Evolutionary conservation across 2,888 invertebrate genomes (phyloP), one percentile per base, ranked within the genome.

Genomic region (Barypeithes pellucidus): DNA sequence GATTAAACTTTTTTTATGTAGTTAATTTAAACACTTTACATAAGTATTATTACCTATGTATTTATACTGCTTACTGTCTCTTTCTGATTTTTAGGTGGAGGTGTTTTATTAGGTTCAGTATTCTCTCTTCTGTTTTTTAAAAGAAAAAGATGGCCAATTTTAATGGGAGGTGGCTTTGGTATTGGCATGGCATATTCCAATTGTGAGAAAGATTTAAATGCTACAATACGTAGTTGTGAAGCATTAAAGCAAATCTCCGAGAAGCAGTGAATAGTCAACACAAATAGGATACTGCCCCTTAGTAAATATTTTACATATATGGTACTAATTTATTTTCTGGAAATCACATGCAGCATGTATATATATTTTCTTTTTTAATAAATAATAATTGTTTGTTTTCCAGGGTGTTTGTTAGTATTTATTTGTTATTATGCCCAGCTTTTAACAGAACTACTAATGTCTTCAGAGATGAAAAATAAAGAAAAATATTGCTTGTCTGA

Each of bases 181-280:
- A 87, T 97, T 80, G 98, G 98, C 61, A 91, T 95, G 88, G 96
- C 96, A 59, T 95, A 94, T 87, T 90, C 94, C 66, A 95, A 96
- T 86, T 97, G 96, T 86, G 93, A 96, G 87, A 88, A 90, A 82
- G 91, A 92, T 77, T 80, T 90, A 52, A 89, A 89, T 79, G 83
- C 84, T 29, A 83, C 85, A 61, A 60, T 79, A 63, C 74, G 74
- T 63, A 73, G 72, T 59, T 79, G 79, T 74, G 76, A 75, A 24
- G 41, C 68, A 12, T 43, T 52, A 39, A 57, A 29, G 43, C 16
- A 45, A 57, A 24, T n/a, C 1, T 24, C 66, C 11, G 50, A 59
- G 22, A 67, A 67, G 67, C 36, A 62, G 52, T 62, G 67, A 67
- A 68, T 60, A 72, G 60, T 22, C 57, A 39, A 41, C 52, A 59